These are phyloP conservation scores for Philereme vetulata DNA, from an alignment of 2,888 invertebrate genomes.

Conservation along the genomic window DNA sequence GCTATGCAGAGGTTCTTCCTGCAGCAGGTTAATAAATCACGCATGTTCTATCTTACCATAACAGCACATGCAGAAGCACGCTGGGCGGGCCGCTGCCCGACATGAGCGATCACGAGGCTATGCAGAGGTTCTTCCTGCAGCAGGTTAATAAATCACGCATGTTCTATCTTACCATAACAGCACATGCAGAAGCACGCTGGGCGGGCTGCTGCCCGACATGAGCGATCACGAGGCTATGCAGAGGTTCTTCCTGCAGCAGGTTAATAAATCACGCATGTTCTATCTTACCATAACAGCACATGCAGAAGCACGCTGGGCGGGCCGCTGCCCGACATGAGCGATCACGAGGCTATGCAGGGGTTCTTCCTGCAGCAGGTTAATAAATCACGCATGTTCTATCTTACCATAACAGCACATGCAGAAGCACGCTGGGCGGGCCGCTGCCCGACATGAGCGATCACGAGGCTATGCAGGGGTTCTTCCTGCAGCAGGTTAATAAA, in stretches of 20 bases:
- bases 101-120: conserved; percentile 95
- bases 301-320: conserved; percentile 75
- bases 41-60: conserved; percentile 42
- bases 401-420: conserved; percentile 72
- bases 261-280: conserved; percentile 35
- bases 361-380: conserved; percentile 86
- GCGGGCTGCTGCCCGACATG: conserved; percentile 90
- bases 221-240: conserved; percentile 97
- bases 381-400: background rate
- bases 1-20: conserved; percentile 95
- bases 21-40: conserved; percentile 66
- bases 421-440: conserved; percentile 77
- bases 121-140: conserved; percentile 92
- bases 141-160: conserved; percentile 59
- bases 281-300: conserved; percentile 68
- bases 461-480: conserved; percentile 96
- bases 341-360: conserved; percentile 97
- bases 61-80: conserved; percentile 70
- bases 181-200: conserved; percentile 70
- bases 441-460: conserved; percentile 96
- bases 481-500: conserved; percentile 78
- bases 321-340: conserved; percentile 92
- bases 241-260: conserved; percentile 88
- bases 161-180: conserved; percentile 63
- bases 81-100: conserved; percentile 89